A percentile compares a stretch with the other conserved stretches of the same genome.
These are phyloP conservation scores for Chaenocephalus aceratus DNA, from an alignment of 2,113 vertebrate genomes.

Conservation along the genomic window DNA sequence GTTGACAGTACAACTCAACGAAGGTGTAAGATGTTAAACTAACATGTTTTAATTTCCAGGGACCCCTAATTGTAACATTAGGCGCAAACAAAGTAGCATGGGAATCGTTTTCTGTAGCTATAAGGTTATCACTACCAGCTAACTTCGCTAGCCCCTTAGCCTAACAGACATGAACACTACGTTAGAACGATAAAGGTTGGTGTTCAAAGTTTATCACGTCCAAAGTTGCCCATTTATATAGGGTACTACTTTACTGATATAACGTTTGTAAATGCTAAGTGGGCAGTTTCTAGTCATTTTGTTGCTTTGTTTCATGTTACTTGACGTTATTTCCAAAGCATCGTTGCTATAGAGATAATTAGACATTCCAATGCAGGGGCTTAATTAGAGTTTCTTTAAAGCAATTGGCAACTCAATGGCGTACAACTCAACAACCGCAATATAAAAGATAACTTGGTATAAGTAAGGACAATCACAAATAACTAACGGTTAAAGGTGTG, in stretches of 20 bases:
- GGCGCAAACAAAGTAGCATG: neutral
- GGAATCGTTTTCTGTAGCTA: neutral
- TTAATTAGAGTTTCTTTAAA: neutral
- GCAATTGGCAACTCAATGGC: neutral
- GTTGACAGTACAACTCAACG: neutral
- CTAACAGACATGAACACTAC: neutral
- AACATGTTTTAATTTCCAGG: neutral
- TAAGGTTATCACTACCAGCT: conserved; percentile 34
- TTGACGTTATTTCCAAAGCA: neutral
- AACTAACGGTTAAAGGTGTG: neutral
- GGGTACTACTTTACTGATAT: neutral
- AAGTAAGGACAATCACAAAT: neutral
- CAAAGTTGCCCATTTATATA: neutral
- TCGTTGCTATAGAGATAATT: conserved; percentile 34
- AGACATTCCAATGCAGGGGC: conserved; percentile 1
- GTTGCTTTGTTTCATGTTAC: conserved; percentile 3
- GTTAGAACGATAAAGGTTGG: neutral
- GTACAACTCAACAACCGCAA: neutral
- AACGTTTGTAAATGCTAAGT: neutral
- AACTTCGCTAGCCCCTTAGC: conserved; percentile 52
- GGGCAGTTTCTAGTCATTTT: neutral
- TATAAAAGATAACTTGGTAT: neutral
- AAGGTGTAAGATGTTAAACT: neutral
- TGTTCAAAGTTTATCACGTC: neutral
- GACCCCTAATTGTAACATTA: neutral